Conservation (phyloP, 2,888 invertebrate species). For the Nephrocerus scutellatus region DNA sequence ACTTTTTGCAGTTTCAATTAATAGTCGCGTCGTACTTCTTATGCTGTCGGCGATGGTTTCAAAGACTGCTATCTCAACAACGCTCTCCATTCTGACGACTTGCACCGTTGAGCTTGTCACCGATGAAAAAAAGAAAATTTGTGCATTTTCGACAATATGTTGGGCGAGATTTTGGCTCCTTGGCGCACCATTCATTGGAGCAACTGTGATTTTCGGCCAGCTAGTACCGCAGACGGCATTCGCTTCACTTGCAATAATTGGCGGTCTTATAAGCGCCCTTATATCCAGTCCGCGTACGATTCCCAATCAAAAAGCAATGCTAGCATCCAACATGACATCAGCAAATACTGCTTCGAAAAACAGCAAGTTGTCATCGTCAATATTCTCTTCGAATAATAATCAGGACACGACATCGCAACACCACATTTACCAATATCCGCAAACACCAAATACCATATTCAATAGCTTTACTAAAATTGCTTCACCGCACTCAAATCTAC, state of each 20-base stretch:
- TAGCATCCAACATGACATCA: conserved; percentile 21
- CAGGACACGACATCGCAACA: conserved; percentile 14
- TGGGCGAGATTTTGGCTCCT: conserved; percentile 48
- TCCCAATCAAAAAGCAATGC: conserved; percentile 29
- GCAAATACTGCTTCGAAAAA: conserved; percentile 13
- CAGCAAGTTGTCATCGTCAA: too few species aligned
- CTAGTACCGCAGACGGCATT: conserved; percentile 45
- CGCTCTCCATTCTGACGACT: conserved; percentile 46
- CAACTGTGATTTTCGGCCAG: conserved; percentile 43
- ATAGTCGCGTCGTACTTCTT: conserved; percentile 39
- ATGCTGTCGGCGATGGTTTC: conserved; percentile 48
- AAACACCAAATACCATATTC: conserved; percentile 24
- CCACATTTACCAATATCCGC: conserved; percentile 58
- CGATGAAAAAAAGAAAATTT: conserved; percentile 42
- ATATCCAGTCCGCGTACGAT: conserved; percentile 46
- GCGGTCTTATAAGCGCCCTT: conserved; percentile 40
- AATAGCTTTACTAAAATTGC: conserved; percentile 35
- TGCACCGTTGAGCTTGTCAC: conserved; percentile 47
- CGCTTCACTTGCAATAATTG: conserved; percentile 41
- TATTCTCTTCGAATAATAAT: too few species aligned
- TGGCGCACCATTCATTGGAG: conserved; percentile 46
- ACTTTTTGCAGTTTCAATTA: conserved; percentile 32
- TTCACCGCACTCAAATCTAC: conserved; percentile 43
- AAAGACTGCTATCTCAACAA: conserved; percentile 46
- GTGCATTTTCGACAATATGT: conserved; percentile 45